Base-by-base conservation (phyloP, 2,797 vertebrate species). In the Semaprochilodus insignis region DNA sequence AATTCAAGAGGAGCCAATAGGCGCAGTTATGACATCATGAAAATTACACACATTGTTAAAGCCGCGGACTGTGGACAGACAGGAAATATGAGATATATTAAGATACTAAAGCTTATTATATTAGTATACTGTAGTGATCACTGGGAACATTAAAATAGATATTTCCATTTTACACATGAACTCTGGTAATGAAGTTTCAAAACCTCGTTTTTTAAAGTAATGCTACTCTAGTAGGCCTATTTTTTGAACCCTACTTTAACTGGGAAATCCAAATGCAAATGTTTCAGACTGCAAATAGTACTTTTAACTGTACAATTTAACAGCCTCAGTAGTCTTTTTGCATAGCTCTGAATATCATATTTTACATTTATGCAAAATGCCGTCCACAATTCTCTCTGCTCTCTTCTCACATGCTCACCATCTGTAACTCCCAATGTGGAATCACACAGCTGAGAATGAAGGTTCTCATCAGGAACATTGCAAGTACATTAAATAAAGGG, bases 361-460 rank as follows among this genome's bases (percentile, higher is more conserved):
- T 89, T 91, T 91, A 91, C 91, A 92, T 93, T 93, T 92, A 91
- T 91, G 88, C 89, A 90, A 92, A 92, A 91, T 91, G 88, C 88
- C 92, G 66, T 74, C 91, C 62, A 31, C 27, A 5, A 34, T 60
- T 60, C n/a, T 86, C 84, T 90, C 90, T 40, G 40, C 40, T 40
- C 40, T 40, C 0, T 76, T 92, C 88, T 86, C 88, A 83, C 85
- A 87, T 84, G 89, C 85, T 81, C 80, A 88, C 84, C 88, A 91
- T 92, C 90, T 92, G 90, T 90, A 91, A 91, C 85, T 77, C 76
- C n/a, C n/a, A 60, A 63, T 11, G 36, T 48, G 40, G 40, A 40
- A 8, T 40, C 44, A 44, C 40, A 44, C 8, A 44, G 8, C 40
- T 48, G 44, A 48, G 8, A 13, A 48, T 13, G 10, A 48, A 48